Base-by-base conservation (phyloP, 2,113 vertebrate species). In the Perccottus glenii region DNA sequence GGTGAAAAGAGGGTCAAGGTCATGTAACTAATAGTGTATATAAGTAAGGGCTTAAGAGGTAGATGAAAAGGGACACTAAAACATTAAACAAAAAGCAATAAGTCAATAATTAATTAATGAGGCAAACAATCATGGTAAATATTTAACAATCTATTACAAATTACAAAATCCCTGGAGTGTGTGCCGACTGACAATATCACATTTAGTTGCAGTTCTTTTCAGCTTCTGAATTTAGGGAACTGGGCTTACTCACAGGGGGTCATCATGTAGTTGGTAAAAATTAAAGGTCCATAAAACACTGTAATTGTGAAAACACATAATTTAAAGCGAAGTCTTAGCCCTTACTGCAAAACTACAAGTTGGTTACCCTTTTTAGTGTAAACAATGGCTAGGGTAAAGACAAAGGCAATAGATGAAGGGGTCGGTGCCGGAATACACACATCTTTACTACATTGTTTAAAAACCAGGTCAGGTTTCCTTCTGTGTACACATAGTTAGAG, bases 201-300 rank as follows among this genome's bases (percentile, higher is more conserved):
- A 4, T 47, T 5, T 10, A 19, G 50, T 42, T 71, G 79, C 57
- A 70, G 70, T 64, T 64, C 50, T 51, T 45, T 53, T 15, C 44
- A 32, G 62, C 35, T 42, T 52, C 52, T 73, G 57, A 66, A 82
- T 67, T 42, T 35, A 57, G 56, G 52, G 69, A 52, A 46, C 32
- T 82, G 83, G 62, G 73, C 78, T 85, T 85, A 82, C 82, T 85
- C 72, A 78, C 55, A 74, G 78, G 69, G 19, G 84, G 87, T 81
- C 81, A 83, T 77, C 77, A 80, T 77, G 81, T 79, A 89, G 83
- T 85, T 86, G 68, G 53, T 89, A 87, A 84, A 88, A 88, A 27
- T 88, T 68, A 87, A 80, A 85, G 87, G 57, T 72, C 43, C 47
- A 71, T 76, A 75, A 27, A 89, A 80, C 68, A 66, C 80, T 87